Evolutionary conservation across 2,888 invertebrate species (phyloP), one percentile per base, ranked within the genome.

Genomic region (Vesta saturnalis): DNA sequence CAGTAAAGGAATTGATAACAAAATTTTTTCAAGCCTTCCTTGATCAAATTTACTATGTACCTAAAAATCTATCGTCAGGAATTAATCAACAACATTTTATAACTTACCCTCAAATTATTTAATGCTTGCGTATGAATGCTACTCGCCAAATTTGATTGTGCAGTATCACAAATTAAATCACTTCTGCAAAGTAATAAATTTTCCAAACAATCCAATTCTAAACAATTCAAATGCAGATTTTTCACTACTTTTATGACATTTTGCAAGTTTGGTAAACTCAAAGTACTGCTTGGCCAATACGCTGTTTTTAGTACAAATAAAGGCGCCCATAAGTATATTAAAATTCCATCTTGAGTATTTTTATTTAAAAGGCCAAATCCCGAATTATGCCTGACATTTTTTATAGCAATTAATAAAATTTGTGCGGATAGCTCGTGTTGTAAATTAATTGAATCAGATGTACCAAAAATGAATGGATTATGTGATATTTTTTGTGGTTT

Each of bases 351-450:
- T 75, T 90, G 90, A 22, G 89, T 87, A 0, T 76, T 71, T 12
- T 82, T 76, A 14, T 82, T 83, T 43, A 90, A 76, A 4, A 83
- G 66, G 0, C 86, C 84, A 73, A 90, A 89, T 47, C 85, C 84
- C 21, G 85, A 84, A 73, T 88, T 89, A n/a, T 80, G 80, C 70
- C 89, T 85, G 0, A 88, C 87, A 70, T 87, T 87, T 52, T 86
- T 86, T 57, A 90, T 83, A 1, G 88, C 85, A 0, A 88, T 82
- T 10, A 90, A 80, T 54, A 90, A 82, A 74, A 90, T 88, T 77
- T 89, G 88, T 0, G 88, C 88, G 3, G 89, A 84, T 46, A 88
- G 82, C 81, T 90, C 89, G 74, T 87, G 86, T 60, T 85, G 85
- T 21, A 85, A 74, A 71, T 52, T 65, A 16, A 70, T 43, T 43